A percentile compares a stretch with the other conserved stretches of the same genome.
These are phyloP conservation scores for Bombus vancouverensis DNA, from an alignment of 1,140 invertebrate genomes.

Conservation along the genomic window DNA sequence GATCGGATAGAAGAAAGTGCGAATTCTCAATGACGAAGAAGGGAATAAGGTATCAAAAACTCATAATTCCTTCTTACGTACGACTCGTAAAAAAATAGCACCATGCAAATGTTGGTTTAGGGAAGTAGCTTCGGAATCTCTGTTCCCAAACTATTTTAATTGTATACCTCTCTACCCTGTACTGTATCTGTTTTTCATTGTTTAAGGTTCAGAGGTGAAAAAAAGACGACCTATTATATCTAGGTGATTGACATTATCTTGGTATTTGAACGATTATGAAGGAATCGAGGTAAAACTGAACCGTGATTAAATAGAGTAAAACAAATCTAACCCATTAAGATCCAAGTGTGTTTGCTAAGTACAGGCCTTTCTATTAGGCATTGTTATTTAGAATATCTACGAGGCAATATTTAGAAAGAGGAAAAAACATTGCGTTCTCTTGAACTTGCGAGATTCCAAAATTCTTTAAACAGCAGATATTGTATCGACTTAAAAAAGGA, in stretches of 20 bases:
- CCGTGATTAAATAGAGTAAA: background rate
- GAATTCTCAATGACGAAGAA: background rate
- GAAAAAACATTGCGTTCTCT: background rate
- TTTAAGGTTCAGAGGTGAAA: background rate
- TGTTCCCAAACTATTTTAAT: background rate
- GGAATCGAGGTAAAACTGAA: background rate
- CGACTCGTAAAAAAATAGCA: slow-evolving; percentile 21
- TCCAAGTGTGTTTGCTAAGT: background rate
- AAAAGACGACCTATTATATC: background rate
- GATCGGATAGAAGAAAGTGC: background rate
- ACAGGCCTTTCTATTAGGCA: background rate
- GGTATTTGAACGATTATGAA: background rate
- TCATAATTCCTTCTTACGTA: background rate
- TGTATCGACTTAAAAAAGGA: background rate
- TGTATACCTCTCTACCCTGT: background rate
- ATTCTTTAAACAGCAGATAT: background rate
- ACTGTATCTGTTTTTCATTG: background rate
- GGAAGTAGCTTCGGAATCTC: background rate
- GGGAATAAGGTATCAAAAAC: background rate
- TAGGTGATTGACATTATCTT: background rate
- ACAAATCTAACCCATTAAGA: background rate
- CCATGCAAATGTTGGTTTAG: background rate
- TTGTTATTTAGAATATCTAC: background rate
- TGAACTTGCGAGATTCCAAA: background rate
- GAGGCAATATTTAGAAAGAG: background rate